phyloP scores from a whole-genome alignment of 2,113 vertebrate species.

The Atlantisia rogersi region DNA sequence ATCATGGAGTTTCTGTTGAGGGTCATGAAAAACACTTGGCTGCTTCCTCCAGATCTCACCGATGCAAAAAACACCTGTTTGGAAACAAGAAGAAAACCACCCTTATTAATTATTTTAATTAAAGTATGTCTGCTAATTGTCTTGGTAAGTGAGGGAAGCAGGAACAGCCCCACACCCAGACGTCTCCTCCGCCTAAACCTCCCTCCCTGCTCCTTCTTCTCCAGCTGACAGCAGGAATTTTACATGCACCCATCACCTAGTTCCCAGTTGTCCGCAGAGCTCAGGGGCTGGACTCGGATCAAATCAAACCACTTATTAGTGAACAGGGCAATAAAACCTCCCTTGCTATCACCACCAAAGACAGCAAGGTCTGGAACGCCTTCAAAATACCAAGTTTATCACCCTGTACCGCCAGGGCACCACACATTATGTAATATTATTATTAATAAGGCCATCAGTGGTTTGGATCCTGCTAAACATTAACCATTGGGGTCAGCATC shows the following conservation, averaged over 20 bases:
- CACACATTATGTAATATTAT: background rate
- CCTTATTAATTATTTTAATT: background rate
- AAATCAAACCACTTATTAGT: background rate
- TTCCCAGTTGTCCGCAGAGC: background rate
- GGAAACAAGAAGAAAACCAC: background rate
- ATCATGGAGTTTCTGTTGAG: conserved; percentile 99
- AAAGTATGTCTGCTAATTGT: background rate
- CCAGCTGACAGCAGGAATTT: background rate
- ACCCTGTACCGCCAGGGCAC: background rate
- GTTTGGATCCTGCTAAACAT: background rate
- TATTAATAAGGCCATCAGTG: background rate
- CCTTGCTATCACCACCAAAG: background rate
- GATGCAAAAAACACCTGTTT: conserved; percentile 98
- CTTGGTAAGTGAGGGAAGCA: background rate
- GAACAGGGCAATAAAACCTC: background rate
- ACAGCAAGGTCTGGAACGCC: background rate
- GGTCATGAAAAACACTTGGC: conserved; percentile 99
- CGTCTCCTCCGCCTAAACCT: background rate
- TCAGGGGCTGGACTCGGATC: background rate
- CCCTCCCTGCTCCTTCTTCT: background rate
- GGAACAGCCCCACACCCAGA: background rate
- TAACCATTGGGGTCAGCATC: background rate
- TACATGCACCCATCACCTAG: rapidly evolving
- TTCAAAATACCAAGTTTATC: background rate
- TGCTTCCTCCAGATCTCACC: conserved; percentile 97